Conservation (phyloP, 1,140 invertebrate genomes). For the Battus philenor region DNA sequence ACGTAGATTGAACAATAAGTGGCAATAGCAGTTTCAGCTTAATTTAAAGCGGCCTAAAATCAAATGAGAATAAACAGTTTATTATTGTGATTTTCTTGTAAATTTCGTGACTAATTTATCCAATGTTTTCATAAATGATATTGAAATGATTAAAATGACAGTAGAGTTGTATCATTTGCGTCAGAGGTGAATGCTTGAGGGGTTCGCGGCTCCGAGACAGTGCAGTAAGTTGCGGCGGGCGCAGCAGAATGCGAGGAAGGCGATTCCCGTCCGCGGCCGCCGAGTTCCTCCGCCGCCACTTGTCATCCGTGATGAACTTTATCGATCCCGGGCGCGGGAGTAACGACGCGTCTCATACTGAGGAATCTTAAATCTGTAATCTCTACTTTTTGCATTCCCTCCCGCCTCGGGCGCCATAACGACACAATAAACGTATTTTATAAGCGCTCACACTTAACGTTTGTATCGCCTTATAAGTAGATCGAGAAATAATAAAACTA, state of each 20-base stretch:
- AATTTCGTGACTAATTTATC: too few relatives aligned
- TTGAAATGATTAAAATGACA: too few relatives aligned
- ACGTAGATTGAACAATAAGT: too few relatives aligned
- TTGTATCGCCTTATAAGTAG: conserved; percentile 75
- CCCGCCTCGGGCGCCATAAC: conserved; percentile 41
- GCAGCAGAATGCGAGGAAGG: conserved; percentile 8
- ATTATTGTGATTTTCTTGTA: too few relatives aligned
- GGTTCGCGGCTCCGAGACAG: too few relatives aligned
- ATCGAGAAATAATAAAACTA: conserved; percentile 75
- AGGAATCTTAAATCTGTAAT: conserved; percentile 58
- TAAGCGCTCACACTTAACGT: conserved; percentile 69
- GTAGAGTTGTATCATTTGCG: too few relatives aligned
- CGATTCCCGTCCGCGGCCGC: background rate
- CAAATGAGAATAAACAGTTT: too few relatives aligned
- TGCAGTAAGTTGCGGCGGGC: background rate
- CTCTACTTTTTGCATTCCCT: conserved; percentile 61
- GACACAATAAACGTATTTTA: conserved; percentile 71
- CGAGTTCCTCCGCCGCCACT: conserved; percentile 26
- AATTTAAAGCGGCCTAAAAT: too few relatives aligned
- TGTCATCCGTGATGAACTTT: conserved; percentile 47
- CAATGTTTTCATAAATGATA: too few relatives aligned
- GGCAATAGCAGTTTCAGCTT: too few relatives aligned
- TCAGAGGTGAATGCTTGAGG: too few relatives aligned
- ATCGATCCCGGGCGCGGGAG: conserved; percentile 30
- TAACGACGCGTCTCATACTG: conserved; percentile 32